Percentiles rank a stretch among this genome's conserved stretches.
Evolutionary conservation across 1,140 invertebrate species (phyloP).

Genomic region (Drosophila athabasca): DNA sequence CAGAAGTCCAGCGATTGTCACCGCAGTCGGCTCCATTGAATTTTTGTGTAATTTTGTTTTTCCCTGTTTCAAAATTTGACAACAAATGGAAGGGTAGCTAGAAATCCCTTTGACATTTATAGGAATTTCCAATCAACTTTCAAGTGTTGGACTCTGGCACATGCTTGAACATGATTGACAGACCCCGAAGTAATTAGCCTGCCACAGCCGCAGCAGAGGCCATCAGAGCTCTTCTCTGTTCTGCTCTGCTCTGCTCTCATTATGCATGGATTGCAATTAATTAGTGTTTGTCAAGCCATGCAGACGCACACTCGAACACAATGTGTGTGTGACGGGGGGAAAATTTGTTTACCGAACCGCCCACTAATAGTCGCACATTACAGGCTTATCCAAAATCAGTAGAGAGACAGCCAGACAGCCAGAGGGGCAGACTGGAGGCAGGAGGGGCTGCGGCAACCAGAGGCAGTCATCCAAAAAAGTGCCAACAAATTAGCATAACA

Average conservation of each 20-base stretch:
- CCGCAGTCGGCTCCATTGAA: conserved; percentile 37
- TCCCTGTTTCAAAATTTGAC: too few species aligned
- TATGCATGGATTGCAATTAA: conserved; percentile 52
- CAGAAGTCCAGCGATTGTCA: conserved; percentile 29
- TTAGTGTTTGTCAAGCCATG: conserved; percentile 51
- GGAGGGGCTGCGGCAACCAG: too few species aligned
- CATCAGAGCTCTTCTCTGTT: not conserved
- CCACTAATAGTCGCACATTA: conserved; percentile 57
- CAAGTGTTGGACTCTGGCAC: not conserved
- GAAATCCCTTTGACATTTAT: not conserved
- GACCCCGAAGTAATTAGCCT: conserved; percentile 26
- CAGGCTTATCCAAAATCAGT: conserved; percentile 57
- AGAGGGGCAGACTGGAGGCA: too few species aligned
- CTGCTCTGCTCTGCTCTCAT: conserved; percentile 15
- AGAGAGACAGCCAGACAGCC: conserved; percentile 10
- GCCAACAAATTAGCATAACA: conserved; percentile 71
- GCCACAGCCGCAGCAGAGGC: conserved; percentile 17
- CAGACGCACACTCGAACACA: conserved; percentile 27
- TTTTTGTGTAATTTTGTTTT: not conserved
- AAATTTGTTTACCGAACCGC: conserved; percentile 47
- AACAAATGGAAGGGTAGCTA: too few species aligned
- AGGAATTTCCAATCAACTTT: too few species aligned
- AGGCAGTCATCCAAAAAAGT: conserved; percentile 52
- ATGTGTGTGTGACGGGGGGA: conserved; percentile 5
- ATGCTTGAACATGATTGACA: conserved; percentile 29